Percentiles rank a stretch among this genome's conserved stretches.
phyloP scores from a whole-genome alignment of 2,797 vertebrate genomes.

The Nyctibius grandis region DNA sequence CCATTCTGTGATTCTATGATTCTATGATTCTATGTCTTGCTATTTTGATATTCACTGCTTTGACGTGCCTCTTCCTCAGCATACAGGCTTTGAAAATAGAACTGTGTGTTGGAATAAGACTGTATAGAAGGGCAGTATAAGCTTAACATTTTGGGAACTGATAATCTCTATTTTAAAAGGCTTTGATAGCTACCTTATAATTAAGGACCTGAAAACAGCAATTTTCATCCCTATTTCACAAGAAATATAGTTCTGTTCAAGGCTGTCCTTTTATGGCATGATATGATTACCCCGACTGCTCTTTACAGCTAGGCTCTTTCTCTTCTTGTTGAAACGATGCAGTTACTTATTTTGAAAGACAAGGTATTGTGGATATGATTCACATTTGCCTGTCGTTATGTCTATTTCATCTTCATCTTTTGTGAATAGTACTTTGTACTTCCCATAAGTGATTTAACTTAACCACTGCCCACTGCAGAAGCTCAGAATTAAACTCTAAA shows the following conservation, averaged over 20 bases:
- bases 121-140: not conserved
- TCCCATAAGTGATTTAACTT: slow-evolving; percentile 32
- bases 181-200: slow-evolving; percentile 44
- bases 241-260: not conserved
- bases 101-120: not conserved
- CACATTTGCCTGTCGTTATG: not conserved
- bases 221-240: slow-evolving; percentile 38
- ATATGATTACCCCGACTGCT: not conserved
- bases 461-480: slow-evolving; percentile 28
- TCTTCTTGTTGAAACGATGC: not conserved
- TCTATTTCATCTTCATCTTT: not conserved
- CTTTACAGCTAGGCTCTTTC: not conserved
- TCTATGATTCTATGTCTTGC: too few relatives aligned
- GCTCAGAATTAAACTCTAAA: slow-evolving; percentile 17
- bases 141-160: not conserved
- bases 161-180: slow-evolving; percentile 25
- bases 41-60: not conserved
- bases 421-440: not conserved
- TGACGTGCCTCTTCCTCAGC: not conserved
- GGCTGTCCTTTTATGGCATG: not conserved
- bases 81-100: not conserved
- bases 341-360: not conserved
- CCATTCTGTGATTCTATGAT: too few relatives aligned
- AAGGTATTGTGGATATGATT: not conserved
- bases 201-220: slow-evolving; percentile 29